Conservation (phyloP, 2,797 vertebrate species). For the Paedocypris micromegethes region DNA sequence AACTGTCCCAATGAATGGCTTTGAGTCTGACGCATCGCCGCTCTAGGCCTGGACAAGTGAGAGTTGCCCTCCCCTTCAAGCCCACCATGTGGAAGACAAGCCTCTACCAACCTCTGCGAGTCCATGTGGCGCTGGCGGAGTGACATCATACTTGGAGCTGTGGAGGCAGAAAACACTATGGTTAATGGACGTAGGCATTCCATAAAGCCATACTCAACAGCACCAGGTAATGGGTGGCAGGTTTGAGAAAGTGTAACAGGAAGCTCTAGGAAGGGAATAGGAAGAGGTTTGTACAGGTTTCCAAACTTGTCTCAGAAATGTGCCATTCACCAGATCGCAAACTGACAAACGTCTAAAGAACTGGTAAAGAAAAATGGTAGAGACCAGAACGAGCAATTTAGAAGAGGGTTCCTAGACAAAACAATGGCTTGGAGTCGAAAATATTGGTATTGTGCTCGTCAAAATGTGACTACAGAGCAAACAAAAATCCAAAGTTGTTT, state of each 20-base stretch:
- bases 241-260: conserved; percentile 11
- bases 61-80: conserved; percentile 65
- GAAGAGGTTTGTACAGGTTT: background rate
- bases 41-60: conserved; percentile 68
- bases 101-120: conserved; percentile 99
- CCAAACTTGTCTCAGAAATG: background rate
- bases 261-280: conserved; percentile 7
- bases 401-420: too few species aligned
- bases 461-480: too few species aligned
- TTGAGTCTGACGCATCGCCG: conserved; percentile 73
- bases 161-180: conserved; percentile 58
- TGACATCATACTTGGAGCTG: conserved; percentile 89
- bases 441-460: too few species aligned
- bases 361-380: too few species aligned
- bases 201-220: background rate
- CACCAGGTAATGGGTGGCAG: conserved; percentile 10
- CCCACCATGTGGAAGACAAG: conserved; percentile 66
- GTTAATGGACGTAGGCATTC: conserved; percentile 5
- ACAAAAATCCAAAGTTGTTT: too few species aligned
- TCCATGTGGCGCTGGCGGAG: conserved; percentile 92
- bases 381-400: too few species aligned
- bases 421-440: too few species aligned
- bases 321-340: background rate
- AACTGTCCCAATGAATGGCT: conserved; percentile 82
- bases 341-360: too few species aligned